Conservation (phyloP, 2,113 vertebrate species). For the Epinephelus moara region DNA sequence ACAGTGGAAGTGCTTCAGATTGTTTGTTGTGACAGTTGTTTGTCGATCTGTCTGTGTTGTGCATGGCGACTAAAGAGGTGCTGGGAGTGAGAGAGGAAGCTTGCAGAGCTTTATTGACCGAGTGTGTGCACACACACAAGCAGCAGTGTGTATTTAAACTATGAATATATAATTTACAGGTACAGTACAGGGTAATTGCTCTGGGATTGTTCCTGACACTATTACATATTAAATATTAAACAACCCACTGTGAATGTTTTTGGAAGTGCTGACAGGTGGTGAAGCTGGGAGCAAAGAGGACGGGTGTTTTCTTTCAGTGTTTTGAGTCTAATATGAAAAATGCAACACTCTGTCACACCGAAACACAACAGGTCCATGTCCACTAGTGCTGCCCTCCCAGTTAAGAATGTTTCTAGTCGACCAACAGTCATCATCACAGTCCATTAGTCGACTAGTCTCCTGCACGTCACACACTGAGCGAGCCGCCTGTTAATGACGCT, state of each 20-base stretch:
- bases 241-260: not conserved
- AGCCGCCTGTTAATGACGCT: no score
- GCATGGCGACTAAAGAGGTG: not conserved
- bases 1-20: not conserved
- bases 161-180: not conserved
- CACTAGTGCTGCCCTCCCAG: no score
- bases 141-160: not conserved
- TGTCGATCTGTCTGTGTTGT: not conserved
- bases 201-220: not conserved
- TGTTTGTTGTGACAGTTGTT: slow-evolving; percentile 35
- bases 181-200: not conserved
- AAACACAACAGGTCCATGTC: no score
- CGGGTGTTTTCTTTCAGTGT: not conserved
- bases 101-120: not conserved
- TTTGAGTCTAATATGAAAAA: not conserved
- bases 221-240: not conserved
- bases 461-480: no score
- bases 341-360: no score
- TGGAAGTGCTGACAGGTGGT: not conserved
- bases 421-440: no score
- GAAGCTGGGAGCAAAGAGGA: not conserved
- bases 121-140: no score
- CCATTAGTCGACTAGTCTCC: no score
- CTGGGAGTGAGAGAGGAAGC: not conserved
- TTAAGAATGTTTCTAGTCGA: no score